Percentiles rank a stretch among this genome's conserved stretches.
phyloP scores from a whole-genome alignment of 2,113 vertebrate species.

The Ariopsis seemanni region DNA sequence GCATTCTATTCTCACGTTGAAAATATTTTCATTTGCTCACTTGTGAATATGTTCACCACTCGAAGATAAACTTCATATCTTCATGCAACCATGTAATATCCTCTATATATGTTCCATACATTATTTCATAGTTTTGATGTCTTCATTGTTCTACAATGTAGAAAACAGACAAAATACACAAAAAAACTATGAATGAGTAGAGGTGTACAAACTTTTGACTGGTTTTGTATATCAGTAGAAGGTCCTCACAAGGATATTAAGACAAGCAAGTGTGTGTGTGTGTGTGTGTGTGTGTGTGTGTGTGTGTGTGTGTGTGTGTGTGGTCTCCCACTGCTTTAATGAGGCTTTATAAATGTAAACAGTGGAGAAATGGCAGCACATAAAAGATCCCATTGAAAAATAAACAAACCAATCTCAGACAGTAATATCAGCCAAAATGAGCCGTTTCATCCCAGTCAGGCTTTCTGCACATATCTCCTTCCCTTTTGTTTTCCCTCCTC shows the following conservation, averaged over 20 bases:
- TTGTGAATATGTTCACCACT: too few species aligned
- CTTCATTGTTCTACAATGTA: too few species aligned
- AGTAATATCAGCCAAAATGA: conserved; percentile 26
- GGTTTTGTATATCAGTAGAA: not conserved
- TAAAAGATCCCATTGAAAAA: conserved; percentile 22
- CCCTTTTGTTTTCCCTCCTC: not conserved
- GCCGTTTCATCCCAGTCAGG: conserved; percentile 1
- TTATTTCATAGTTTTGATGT: too few species aligned
- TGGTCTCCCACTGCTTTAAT: conserved; percentile 13
- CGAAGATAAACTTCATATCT: too few species aligned
- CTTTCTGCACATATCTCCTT: conserved; percentile 27
- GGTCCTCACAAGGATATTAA: not conserved
- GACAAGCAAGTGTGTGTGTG: not conserved
- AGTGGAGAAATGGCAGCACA: conserved; percentile 11
- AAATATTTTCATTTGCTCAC: too few species aligned
- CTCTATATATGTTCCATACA: too few species aligned
- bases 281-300: conserved; percentile 24
- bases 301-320: conserved; percentile 24
- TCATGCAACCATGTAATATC: too few species aligned
- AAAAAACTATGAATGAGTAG: too few species aligned
- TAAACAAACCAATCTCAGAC: conserved; percentile 21
- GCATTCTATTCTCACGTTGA: too few species aligned
- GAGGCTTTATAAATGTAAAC: conserved; percentile 28
- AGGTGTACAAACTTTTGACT: too few species aligned
- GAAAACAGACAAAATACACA: too few species aligned